Percentiles rank a stretch among this genome's conserved stretches.
phyloP scores from a whole-genome alignment of 37 sponge, comb jelly and placozoan species.

The Cliona cf. orientalis region DNA sequence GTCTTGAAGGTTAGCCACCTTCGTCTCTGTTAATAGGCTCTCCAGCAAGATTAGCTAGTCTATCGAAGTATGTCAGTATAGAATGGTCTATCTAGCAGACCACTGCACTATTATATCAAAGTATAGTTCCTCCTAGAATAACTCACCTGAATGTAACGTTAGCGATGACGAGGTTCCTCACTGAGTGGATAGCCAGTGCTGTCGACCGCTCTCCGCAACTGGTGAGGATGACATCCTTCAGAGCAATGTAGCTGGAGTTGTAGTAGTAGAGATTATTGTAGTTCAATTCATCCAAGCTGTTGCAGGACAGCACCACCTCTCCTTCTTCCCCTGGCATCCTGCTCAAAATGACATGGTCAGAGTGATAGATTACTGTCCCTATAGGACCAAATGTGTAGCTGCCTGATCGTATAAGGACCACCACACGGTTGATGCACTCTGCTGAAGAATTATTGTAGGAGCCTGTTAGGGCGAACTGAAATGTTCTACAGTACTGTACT shows the following conservation, averaged over 20 bases:
- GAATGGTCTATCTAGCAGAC: too few species aligned
- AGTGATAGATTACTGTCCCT: neutral
- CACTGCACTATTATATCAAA: too few species aligned
- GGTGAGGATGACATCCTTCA: constrained; percentile 1
- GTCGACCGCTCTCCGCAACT: constrained; percentile 19
- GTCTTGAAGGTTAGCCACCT: too few species aligned
- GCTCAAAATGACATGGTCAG: neutral
- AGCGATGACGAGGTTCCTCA: neutral
- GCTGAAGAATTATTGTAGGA: neutral
- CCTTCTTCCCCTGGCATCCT: constrained; percentile 1
- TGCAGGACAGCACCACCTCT: constrained; percentile 4
- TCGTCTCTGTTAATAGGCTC: too few species aligned
- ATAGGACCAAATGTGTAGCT: neutral
- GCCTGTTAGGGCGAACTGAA: neutral
- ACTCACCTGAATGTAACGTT: constrained; percentile 18
- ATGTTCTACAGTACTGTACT: neutral
- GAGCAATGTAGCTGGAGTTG: neutral
- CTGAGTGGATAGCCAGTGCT: neutral
- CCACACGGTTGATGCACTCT: neutral
- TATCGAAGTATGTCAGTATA: too few species aligned
- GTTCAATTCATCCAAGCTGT: neutral
- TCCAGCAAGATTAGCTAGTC: too few species aligned
- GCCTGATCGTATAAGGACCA: constrained; percentile 4
- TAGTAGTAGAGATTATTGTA: neutral
- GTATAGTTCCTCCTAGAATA: neutral